Base-by-base conservation (phyloP, 2,888 invertebrate genomes). In the Pycnomerus fuliginosus region DNA sequence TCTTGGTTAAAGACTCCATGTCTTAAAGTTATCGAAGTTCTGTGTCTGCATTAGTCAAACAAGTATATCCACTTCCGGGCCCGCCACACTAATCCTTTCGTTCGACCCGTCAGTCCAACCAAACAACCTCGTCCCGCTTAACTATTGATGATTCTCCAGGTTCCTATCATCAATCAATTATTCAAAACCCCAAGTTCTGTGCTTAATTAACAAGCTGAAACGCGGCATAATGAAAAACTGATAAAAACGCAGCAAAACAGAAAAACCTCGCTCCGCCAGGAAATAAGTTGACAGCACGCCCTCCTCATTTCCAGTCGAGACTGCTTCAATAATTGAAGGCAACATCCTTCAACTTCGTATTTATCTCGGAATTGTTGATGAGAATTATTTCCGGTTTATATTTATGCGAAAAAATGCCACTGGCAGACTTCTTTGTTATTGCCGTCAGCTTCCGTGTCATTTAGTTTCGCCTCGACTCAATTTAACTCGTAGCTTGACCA, bases 21-120 rank as follows among this genome's bases (percentile, higher is more conserved):
- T 38, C 38, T 15, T 55, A 57, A 65, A 66, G 59, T 65, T 66
- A 66, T 65, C 62, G 66, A 66, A 65, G 61, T 66, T 65, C 59
- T 54, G 48, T 63, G 64, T 61, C 62, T 62, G 62, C 65, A 65
- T 65, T 65, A 65, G 62, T 61, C 61, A 61, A 64, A 65, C 66
- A 67, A 65, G 66, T 57, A 65, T 65, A 65, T 65, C 62, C 66
- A 66, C 65, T 66, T 63, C 64, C 61, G 60, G 55, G 57, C 53
- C 55, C 54, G 59, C 61, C 62, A 42, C 59, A 58, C 55, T 64
- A 65, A 65, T 65, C 65, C 64, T 64, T 61, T 51, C 57, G 23
- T 20, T 33, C 47, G 45, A 28, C 49, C 38, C 37, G 25, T 37
- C 38, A 20, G 47, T 37, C 42, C 20, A 29, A 20, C 44, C 23